Evolutionary conservation across 2,888 invertebrate genomes (phyloP), one percentile per base, ranked within the genome.

Genomic region (Leptarthrus brevirostris): DNA sequence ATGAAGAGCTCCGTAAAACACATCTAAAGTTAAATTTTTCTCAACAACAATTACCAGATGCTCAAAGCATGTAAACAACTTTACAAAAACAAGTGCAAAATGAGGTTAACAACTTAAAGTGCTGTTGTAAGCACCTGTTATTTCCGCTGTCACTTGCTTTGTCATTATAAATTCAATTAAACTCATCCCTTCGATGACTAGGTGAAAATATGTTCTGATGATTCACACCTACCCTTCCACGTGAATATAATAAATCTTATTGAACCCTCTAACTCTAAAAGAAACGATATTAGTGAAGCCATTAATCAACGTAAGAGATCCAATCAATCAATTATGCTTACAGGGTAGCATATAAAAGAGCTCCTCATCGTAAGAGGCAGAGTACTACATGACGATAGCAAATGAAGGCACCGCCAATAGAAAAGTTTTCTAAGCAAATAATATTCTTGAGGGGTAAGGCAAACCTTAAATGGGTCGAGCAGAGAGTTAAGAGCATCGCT

Each of bases 281-380:
- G 69, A 69, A 70, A 75, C 49, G 70, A 69, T 73, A 73, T 75
- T 75, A 73, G 58, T 16, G 58, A 75, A 73, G 49, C 70, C 75
- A 75, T 75, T 75, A 73, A 75, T 75, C 75, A 75, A 73, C 56
- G 56, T 49, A 75, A 69, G 73, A 70, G 75, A 73, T 70, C 53
- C 73, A 75, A 75, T 75, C 75, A 75, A 75, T 75, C 75, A 75
- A 70, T 66, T 66, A 66, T 49, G 22, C 47, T 47, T 49, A 26
- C 22, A 49, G 66, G 49, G 30, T 47, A 47, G 16, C 44, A 49
- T 24, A 44, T 26, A 47, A 66, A 66, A 36, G 66, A 66, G 66
- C 47, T 66, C 26, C 47, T 66, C 16, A 66, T 22, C 47, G 22
- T 26, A 30, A 18, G 66, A 66, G 26, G 12, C 2, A n/a, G n/a